Evolutionary conservation across 2,113 vertebrate genomes (phyloP).

Genomic region (Gasterosteus aculeatus): DNA sequence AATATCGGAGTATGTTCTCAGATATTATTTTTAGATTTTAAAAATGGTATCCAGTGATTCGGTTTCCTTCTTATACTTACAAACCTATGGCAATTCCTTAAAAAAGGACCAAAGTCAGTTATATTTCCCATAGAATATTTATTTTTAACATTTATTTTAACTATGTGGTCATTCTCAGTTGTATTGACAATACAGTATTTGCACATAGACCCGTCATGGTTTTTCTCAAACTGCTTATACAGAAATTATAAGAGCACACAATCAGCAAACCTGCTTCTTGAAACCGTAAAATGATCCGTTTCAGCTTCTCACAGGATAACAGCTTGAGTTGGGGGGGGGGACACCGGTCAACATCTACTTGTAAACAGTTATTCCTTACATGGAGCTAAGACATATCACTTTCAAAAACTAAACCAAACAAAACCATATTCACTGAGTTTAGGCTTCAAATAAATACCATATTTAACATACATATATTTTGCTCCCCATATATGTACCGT

Average conservation of each 20-base stretch:
- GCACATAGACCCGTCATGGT: constrained; percentile 48
- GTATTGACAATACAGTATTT: constrained; percentile 58
- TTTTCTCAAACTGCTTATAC: constrained; percentile 43
- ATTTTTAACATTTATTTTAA: constrained; percentile 70
- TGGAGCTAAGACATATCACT: constrained; percentile 64
- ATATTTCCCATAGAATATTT: constrained; percentile 55
- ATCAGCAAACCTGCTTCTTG: constrained; percentile 60
- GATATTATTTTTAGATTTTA: background rate
- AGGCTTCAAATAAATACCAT: constrained; percentile 69
- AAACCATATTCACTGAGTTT: constrained; percentile 51
- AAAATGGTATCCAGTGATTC: too few species aligned
- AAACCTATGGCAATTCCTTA: background rate
- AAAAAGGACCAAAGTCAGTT: background rate
- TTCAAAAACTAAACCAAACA: constrained; percentile 51
- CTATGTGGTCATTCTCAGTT: constrained; percentile 45
- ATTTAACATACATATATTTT: constrained; percentile 55
- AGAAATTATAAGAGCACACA: constrained; percentile 44
- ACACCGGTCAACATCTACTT: constrained; percentile 57
- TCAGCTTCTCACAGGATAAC: constrained; percentile 48
- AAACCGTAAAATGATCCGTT: constrained; percentile 44
- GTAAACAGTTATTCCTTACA: constrained; percentile 53
- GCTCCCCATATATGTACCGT: constrained; percentile 1
- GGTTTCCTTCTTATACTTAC: background rate
- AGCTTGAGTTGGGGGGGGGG: constrained; percentile 18
- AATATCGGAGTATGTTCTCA: background rate